These are phyloP conservation scores for Cataglyphis cursor DNA, from an alignment of 2,888 invertebrate species.

Conservation along the genomic window DNA sequence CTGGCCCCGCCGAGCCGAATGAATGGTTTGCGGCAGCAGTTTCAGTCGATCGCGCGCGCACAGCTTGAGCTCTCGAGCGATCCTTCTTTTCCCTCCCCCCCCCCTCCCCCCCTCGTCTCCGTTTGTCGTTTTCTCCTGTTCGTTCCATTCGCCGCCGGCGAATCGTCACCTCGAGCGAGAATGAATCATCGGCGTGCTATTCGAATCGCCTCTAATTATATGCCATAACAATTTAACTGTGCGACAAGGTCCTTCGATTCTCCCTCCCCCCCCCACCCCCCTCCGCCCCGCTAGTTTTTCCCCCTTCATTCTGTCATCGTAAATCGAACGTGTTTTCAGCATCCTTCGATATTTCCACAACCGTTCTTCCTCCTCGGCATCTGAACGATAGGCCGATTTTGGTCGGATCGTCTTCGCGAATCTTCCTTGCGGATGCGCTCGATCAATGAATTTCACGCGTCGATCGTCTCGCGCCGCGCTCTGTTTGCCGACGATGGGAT, in stretches of 20 bases:
- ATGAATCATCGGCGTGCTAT: constrained; percentile 40
- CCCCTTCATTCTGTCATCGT: constrained; percentile 38
- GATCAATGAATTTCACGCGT: constrained; percentile 51
- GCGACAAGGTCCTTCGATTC: constrained; percentile 46
- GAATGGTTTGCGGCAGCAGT: constrained; percentile 80
- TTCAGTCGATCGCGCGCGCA: constrained; percentile 72
- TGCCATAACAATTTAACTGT: constrained; percentile 85
- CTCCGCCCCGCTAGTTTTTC: constrained; percentile 40
- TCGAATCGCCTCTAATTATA: constrained; percentile 84
- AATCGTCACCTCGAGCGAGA: constrained; percentile 43
- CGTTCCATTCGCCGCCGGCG: constrained; percentile 37
- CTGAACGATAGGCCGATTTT: background rate
- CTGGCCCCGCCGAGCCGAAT: constrained; percentile 75
- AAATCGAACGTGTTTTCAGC: constrained; percentile 2
- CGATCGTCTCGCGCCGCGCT: constrained; percentile 37
- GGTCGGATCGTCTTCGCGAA: constrained; percentile 47
- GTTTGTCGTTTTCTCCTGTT: background rate
- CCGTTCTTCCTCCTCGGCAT: background rate
- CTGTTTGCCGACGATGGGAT: constrained; percentile 39
- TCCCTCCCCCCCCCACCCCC: background rate
- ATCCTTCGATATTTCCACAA: background rate
- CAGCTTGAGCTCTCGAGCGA: constrained; percentile 65
- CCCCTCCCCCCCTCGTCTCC: background rate
- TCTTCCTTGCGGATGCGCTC: constrained; percentile 37
- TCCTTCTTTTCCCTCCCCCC: constrained; percentile 48